Evolutionary conservation across 92 coral and sea anemone species (phyloP).

Genomic region (Heteractis magnifica): DNA sequence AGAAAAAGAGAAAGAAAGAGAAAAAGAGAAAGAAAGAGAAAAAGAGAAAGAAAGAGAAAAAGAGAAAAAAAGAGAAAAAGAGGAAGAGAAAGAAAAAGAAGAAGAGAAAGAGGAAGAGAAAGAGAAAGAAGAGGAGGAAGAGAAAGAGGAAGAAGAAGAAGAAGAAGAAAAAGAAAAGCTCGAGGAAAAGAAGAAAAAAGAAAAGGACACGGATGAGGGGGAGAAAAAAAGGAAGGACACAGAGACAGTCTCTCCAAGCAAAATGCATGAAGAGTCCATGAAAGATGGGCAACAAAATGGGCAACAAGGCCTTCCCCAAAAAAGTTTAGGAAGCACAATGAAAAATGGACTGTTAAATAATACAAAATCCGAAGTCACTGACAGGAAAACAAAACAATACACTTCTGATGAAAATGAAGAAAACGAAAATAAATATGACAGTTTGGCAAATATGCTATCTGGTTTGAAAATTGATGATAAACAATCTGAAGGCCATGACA

Average conservation of each 20-base stretch:
- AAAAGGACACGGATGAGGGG: neutral
- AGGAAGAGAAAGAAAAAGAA: neutral
- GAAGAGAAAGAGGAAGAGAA: neutral
- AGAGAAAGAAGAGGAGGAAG: neutral
- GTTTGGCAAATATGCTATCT: too few species aligned
- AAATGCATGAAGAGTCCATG: too few species aligned
- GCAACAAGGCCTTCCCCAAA: too few species aligned
- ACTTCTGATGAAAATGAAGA: conserved; percentile 3
- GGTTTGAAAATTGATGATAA: too few species aligned
- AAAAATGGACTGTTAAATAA: too few species aligned
- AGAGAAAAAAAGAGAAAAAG: too few species aligned
- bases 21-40: neutral
- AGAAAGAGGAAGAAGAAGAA: neutral
- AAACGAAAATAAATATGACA: neutral
- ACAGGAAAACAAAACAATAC: too few species aligned
- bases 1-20: neutral
- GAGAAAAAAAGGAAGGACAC: neutral
- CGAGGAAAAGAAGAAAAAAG: neutral
- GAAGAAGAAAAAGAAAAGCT: neutral
- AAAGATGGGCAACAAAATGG: too few species aligned
- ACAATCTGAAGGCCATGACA: too few species aligned
- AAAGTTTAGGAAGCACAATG: too few species aligned
- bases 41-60: too few species aligned
- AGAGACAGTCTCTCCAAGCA: too few species aligned
- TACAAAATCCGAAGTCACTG: neutral